Evolutionary conservation across 2,888 invertebrate genomes (phyloP), one percentile per base, ranked within the genome.

Genomic region (Sinopyrophorus schimmeli): DNA sequence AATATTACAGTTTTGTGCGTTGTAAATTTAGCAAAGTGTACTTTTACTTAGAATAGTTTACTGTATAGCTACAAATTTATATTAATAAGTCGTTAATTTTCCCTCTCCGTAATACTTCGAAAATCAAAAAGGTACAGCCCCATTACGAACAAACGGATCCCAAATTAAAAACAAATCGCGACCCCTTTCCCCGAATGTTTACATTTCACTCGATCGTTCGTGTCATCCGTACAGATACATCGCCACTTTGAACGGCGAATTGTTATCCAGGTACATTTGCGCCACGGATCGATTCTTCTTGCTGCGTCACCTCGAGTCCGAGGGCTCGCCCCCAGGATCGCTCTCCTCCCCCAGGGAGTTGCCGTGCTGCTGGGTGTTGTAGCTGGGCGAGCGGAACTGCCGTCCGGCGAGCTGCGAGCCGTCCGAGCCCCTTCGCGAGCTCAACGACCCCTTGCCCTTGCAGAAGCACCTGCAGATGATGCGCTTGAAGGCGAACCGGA

Each of bases 401-500:
- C 76, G 68, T 24, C 77, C 75, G 58, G 78, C 77, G 47, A 72
- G 54, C 51, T 74, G 74, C 4, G 80, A 80, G 63, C 80, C 80
- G 55, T 80, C 80, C 0, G 80, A 80, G 9, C 80, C 80, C 17
- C 80, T 71, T 1, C 80, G 70, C 1, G 77, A 78, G 14, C 71
- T 73, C 53, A 71, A 27, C 12, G 57, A 57, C 16, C 58, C 74
- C 35, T 75, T 69, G 9, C 74, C 72, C 11, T 79, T 81, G 70
- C 89, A 89, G 74, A 89, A 84, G 65, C 89, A 90, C 63, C 86
- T 84, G 75, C 92, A 92, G 59, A 95, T 87, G 60, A 96, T 92
- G 60, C 88, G 84, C 74, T 92, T 92, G 76, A 96, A 96, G 14
- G 95, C 95, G 69, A 89, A 91, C 55, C 95, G 84, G 75, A 95